These are phyloP conservation scores for Diabrotica undecimpunctata DNA, from an alignment of 1,140 invertebrate species.

Conservation along the genomic window DNA sequence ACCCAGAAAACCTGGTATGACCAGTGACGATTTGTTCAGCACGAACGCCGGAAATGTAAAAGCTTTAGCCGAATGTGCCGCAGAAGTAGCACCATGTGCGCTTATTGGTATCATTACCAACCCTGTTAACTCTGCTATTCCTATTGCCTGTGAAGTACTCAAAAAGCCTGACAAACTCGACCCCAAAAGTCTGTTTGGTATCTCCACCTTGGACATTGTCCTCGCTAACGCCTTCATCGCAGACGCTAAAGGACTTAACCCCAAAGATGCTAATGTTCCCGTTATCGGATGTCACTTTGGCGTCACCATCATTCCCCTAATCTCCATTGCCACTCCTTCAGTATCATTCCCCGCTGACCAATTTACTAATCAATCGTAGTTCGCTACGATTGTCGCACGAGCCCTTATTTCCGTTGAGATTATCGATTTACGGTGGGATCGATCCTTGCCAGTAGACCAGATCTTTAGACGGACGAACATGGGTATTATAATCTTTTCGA, in stretches of 20 bases:
- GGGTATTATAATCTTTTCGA: too few relatives aligned
- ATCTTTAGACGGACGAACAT: too few relatives aligned
- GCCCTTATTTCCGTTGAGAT: too few relatives aligned
- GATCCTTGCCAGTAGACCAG: too few relatives aligned
- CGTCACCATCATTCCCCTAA: constrained; percentile 94
- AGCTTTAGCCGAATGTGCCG: constrained; percentile 76
- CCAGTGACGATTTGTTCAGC: constrained; percentile 95
- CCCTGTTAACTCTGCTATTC: constrained; percentile 97
- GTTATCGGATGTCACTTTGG: constrained; percentile 99
- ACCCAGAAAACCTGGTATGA: constrained; percentile 94
- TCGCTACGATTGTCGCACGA: too few relatives aligned
- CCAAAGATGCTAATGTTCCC: constrained; percentile 78
- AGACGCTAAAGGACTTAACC: constrained; percentile 75
- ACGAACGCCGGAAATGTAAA: constrained; percentile 97
- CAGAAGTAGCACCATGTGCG: constrained; percentile 86
- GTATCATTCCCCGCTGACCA: constrained; percentile 67
- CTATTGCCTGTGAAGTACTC: constrained; percentile 92
- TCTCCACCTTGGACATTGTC: constrained; percentile 96
- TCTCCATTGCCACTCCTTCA: constrained; percentile 79
- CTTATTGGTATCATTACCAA: constrained; percentile 96
- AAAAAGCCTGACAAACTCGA: constrained; percentile 89
- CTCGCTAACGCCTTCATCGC: constrained; percentile 93
- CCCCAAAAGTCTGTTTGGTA: constrained; percentile 88
- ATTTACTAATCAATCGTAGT: too few relatives aligned
- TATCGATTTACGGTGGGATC: too few relatives aligned